Evolutionary conservation across 2,888 invertebrate genomes (phyloP).

Genomic region (Hirtodrosophila histrioides): DNA sequence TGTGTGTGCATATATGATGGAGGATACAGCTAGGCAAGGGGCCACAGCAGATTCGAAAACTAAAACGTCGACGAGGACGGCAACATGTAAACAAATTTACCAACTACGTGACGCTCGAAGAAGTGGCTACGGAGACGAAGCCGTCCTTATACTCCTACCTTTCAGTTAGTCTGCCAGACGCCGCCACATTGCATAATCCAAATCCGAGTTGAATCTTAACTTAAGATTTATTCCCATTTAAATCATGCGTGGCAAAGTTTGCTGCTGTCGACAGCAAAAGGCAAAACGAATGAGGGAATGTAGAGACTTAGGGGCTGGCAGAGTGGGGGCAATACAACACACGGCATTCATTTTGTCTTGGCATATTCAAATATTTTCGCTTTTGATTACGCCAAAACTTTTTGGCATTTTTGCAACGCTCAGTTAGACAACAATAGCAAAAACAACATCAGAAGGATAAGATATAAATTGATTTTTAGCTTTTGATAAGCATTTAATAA

Average conservation of each 20-base stretch:
- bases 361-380: constrained; percentile 77
- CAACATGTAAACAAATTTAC: constrained; percentile 79
- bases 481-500: constrained; percentile 42
- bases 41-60: constrained; percentile 29
- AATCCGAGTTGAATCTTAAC: constrained; percentile 74
- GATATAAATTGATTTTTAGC: constrained; percentile 46
- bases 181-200: constrained; percentile 71
- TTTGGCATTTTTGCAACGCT: constrained; percentile 53
- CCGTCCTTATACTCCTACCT: constrained; percentile 2
- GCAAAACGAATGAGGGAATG: constrained; percentile 24
- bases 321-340: constrained; percentile 7
- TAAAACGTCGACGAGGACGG: constrained; percentile 41
- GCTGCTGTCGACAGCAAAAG: constrained; percentile 59
- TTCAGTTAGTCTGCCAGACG: constrained; percentile 35
- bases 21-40: too few species aligned
- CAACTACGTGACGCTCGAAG: constrained; percentile 70
- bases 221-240: constrained; percentile 80
- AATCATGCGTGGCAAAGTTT: constrained; percentile 77
- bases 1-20: constrained; percentile 13
- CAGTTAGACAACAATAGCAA: constrained; percentile 20
- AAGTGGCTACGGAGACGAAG: constrained; percentile 24
- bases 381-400: constrained; percentile 73
- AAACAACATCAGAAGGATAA: constrained; percentile 10
- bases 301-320: background rate
- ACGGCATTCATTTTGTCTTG: constrained; percentile 67